phyloP scores from a whole-genome alignment of 2,113 vertebrate species.

The Oenanthe oenanthe region DNA sequence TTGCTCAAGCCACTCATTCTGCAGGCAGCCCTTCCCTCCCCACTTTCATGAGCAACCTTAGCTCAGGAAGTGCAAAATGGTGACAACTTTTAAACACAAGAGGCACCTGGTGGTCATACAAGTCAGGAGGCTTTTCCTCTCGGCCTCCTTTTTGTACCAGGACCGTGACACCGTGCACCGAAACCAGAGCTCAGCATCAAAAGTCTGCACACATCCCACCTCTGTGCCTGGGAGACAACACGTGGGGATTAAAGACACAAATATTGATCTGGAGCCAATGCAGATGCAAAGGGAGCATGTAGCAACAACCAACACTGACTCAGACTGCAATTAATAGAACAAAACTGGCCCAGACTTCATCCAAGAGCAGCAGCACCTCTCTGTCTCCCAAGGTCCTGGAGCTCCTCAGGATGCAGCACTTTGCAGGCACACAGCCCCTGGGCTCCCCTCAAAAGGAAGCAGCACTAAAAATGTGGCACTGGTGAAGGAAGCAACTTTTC shows the following conservation, averaged over 20 bases:
- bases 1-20: not conserved
- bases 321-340: constrained; percentile 1
- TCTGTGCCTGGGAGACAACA: not conserved
- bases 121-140: not conserved
- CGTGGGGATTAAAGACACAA: constrained; percentile 42
- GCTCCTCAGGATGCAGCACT: not conserved
- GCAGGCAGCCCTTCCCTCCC: not conserved
- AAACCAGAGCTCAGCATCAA: not conserved
- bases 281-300: constrained; percentile 1
- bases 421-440: not conserved
- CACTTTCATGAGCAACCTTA: not conserved
- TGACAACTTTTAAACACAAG: not conserved
- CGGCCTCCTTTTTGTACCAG: not conserved
- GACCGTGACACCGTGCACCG: rapidly evolving
- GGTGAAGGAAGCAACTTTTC: not conserved
- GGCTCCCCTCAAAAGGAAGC: not conserved
- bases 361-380: not conserved
- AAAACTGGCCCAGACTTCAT: not conserved
- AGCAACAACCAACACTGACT: constrained; percentile 6
- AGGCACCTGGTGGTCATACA: rapidly evolving
- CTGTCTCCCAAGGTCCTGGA: not conserved
- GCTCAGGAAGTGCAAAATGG: not conserved
- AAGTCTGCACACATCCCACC: not conserved
- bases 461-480: not conserved
- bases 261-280: constrained; percentile 39